Percentiles rank a stretch among this genome's conserved stretches.
Evolutionary conservation across 2,113 vertebrate genomes (phyloP).

Genomic region (Nyctereutes procyonoides): DNA sequence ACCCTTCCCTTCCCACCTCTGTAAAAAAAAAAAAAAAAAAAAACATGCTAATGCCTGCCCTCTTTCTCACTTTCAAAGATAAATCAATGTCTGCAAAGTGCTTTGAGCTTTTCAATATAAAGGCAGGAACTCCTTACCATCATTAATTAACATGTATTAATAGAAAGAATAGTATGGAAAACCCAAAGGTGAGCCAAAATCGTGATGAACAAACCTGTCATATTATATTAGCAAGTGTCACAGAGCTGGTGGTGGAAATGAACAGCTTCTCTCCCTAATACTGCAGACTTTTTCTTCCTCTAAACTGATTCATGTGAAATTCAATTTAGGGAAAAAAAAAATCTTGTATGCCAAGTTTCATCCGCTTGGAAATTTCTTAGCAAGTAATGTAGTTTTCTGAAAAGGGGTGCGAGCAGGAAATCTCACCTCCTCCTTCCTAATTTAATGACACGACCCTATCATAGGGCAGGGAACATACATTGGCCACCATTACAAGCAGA

Average conservation of each 20-base stretch:
- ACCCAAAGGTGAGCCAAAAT: constrained; percentile 72
- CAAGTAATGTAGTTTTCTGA: constrained; percentile 20
- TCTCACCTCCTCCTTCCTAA: constrained; percentile 46
- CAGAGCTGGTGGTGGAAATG: constrained; percentile 34
- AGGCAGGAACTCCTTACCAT: constrained; percentile 8
- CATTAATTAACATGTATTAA: constrained; percentile 78
- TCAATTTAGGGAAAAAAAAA: constrained; percentile 42
- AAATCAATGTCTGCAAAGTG: constrained; percentile 69
- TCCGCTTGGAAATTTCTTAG: constrained; percentile 63
- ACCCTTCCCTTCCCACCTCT: constrained; percentile 15
- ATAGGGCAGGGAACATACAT: constrained; percentile 88
- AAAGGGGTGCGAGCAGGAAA: neutral
- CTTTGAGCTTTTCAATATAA: constrained; percentile 68
- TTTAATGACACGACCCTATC: neutral
- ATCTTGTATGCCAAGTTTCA: constrained; percentile 66
- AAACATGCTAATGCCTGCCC: constrained; percentile 37
- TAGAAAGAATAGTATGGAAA: constrained; percentile 67
- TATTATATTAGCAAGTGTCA: constrained; percentile 66
- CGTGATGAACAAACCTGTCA: constrained; percentile 77
- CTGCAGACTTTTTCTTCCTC: constrained; percentile 41
- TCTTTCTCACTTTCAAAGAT: constrained; percentile 68
- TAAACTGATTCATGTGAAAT: constrained; percentile 65
- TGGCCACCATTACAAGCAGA: constrained; percentile 89
- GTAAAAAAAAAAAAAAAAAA: neutral
- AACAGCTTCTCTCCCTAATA: constrained; percentile 39